A percentile compares a stretch with the other conserved stretches of the same genome.
Conservation (phyloP, 2,797 vertebrate genomes). For the Champsocephalus esox region DNA sequence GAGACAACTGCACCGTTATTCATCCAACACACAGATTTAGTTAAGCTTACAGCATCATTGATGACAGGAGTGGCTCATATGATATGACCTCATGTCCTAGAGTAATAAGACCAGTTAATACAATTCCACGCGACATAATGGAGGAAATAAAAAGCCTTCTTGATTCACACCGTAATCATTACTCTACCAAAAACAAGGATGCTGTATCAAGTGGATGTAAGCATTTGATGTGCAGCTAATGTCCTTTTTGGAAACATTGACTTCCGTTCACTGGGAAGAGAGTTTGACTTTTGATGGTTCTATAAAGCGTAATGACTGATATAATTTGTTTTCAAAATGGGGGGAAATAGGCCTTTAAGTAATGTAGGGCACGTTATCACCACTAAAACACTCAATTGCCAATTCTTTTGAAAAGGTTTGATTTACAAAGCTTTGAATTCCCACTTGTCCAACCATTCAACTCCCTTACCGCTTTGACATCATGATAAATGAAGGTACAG, state of each 20-base stretch:
- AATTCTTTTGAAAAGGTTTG: background rate
- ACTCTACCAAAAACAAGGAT: conserved; percentile 1
- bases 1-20: conserved; percentile 1
- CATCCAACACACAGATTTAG: background rate
- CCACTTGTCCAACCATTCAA: background rate
- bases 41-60: background rate
- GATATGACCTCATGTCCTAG: background rate
- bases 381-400: background rate
- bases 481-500: conserved; percentile 11
- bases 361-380: conserved; percentile 5
- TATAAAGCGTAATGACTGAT: conserved; percentile 8
- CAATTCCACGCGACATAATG: background rate
- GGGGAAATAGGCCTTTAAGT: background rate
- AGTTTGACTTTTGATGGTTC: background rate
- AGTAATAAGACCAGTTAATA: conserved; percentile 14
- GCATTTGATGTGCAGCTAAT: conserved; percentile 7
- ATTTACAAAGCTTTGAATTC: conserved; percentile 26
- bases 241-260: conserved; percentile 10
- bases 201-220: background rate
- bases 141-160: background rate
- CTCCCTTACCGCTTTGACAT: background rate
- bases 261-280: background rate
- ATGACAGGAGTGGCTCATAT: conserved; percentile 7
- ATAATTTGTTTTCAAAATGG: background rate
- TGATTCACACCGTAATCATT: conserved; percentile 6